phyloP scores from a whole-genome alignment of 2,113 vertebrate genomes.

The Phoenicopterus ruber region DNA sequence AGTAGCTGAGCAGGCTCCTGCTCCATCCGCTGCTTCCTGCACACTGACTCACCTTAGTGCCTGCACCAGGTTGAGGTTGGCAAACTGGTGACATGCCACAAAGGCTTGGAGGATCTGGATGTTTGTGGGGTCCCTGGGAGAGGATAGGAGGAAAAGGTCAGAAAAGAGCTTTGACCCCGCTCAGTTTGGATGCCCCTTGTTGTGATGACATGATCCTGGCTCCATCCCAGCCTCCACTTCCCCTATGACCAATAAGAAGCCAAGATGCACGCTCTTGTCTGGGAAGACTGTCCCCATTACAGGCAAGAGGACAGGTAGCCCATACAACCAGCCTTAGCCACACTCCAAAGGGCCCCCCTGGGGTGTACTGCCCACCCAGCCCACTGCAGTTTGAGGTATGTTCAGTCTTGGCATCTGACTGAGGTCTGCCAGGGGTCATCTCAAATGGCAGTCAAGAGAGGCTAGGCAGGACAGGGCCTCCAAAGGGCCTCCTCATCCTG shows the following conservation, averaged over 20 bases:
- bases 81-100: slow-evolving; percentile 91
- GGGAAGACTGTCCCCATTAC: not conserved
- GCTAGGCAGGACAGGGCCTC: not conserved
- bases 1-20: not conserved
- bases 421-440: not conserved
- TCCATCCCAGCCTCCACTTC: not conserved
- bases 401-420: not conserved
- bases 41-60: slow-evolving; percentile 82
- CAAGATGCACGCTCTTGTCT: not conserved
- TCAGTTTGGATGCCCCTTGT: not conserved
- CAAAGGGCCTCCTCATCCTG: not conserved
- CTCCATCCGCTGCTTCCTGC: not conserved
- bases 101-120: slow-evolving; percentile 91
- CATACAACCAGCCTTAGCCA: not conserved
- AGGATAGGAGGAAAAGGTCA: not conserved
- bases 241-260: not conserved
- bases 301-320: not conserved
- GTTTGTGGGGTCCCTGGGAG: slow-evolving; percentile 82
- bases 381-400: not conserved
- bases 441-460: not conserved
- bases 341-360: not conserved
- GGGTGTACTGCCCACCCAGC: not conserved
- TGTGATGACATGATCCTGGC: not conserved
- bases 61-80: slow-evolving; percentile 92
- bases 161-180: not conserved